Conservation (phyloP, 2,113 vertebrate genomes). For the Bubo bubo region DNA sequence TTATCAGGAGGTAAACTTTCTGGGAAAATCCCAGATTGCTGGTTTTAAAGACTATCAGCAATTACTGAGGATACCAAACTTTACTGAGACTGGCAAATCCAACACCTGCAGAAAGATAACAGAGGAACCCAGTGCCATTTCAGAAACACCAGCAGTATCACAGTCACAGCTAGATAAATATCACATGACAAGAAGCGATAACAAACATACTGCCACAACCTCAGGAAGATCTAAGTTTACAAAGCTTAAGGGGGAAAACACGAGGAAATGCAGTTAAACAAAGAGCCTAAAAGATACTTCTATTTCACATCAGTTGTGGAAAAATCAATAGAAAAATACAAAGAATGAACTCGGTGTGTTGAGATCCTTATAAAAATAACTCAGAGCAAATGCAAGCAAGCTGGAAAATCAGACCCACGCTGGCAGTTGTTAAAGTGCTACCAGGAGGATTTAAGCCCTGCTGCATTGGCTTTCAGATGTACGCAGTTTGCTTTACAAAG, state of each 20-base stretch:
- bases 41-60: neutral
- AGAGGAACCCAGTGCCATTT: constrained; percentile 36
- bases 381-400: constrained; percentile 40
- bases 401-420: neutral
- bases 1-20: neutral
- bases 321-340: constrained; percentile 57
- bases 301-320: constrained; percentile 19
- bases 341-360: neutral
- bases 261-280: constrained; percentile 44
- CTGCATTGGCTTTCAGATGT: constrained; percentile 11
- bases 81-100: constrained; percentile 42
- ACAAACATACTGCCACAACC: constrained; percentile 58
- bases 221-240: constrained; percentile 64
- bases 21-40: neutral
- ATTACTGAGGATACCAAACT: constrained; percentile 12
- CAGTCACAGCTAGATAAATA: constrained; percentile 76
- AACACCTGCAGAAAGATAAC: constrained; percentile 67
- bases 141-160: constrained; percentile 62
- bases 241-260: constrained; percentile 70
- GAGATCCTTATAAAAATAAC: constrained; percentile 55
- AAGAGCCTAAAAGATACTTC: constrained; percentile 40
- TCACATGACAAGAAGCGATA: constrained; percentile 55
- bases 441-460: constrained; percentile 12
- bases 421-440: neutral
- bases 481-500: neutral